Conservation (phyloP, 1,140 invertebrate genomes). For the Saccostrea glomerata region DNA sequence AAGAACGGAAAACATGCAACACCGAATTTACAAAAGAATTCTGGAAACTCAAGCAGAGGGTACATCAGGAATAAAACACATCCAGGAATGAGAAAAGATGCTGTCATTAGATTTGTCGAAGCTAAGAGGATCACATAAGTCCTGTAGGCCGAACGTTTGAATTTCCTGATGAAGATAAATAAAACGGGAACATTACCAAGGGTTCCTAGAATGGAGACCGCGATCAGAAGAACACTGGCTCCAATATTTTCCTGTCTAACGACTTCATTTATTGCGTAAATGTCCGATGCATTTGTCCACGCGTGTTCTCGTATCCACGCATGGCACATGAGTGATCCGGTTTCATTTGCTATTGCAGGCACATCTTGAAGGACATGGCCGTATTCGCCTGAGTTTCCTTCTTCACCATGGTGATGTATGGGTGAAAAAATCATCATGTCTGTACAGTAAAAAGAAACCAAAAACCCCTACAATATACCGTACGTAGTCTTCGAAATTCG, state of each 20-base stretch:
- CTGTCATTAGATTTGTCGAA: not conserved
- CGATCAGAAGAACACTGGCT: not conserved
- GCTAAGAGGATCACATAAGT: not conserved
- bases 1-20: not conserved
- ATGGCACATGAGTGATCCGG: not conserved
- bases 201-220: not conserved
- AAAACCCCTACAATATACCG: too few species aligned
- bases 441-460: not conserved
- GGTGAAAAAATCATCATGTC: not conserved
- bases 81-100: not conserved
- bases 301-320: not conserved
- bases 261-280: not conserved
- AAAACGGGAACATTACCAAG: not conserved
- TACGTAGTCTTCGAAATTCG: too few species aligned
- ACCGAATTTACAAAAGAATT: conserved; percentile 8
- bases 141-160: not conserved
- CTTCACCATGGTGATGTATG: not conserved
- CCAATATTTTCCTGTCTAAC: not conserved
- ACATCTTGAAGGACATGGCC: not conserved
- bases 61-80: not conserved
- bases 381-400: not conserved
- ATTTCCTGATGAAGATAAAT: not conserved
- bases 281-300: not conserved
- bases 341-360: not conserved
- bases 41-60: not conserved